phyloP scores from a whole-genome alignment of 2,888 invertebrate genomes.

The Cynaeus angustus region DNA sequence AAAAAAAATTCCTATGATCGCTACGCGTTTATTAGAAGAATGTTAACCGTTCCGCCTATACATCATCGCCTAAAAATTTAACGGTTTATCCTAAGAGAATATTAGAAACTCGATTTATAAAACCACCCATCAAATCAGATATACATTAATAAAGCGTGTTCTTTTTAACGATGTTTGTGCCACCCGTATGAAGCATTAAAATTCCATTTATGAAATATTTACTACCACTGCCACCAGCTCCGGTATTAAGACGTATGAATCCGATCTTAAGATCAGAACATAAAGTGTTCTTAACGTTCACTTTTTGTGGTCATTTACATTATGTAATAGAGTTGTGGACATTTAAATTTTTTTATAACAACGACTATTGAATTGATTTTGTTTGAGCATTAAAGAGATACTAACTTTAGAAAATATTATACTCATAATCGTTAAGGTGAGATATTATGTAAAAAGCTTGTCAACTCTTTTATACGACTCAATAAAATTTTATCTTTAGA shows the following conservation, averaged over 20 bases:
- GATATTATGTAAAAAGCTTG: slow-evolving; percentile 42
- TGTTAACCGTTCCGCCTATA: no score
- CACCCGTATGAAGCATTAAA: slow-evolving; percentile 40
- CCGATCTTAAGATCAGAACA: slow-evolving; percentile 14
- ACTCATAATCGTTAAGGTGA: slow-evolving; percentile 42
- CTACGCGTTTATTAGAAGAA: no score
- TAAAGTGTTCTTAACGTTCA: slow-evolving; percentile 27
- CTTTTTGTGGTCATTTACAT: slow-evolving; percentile 11
- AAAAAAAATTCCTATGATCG: no score
- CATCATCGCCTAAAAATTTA: no score
- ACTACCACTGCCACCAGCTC: slow-evolving; percentile 29
- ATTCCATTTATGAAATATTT: slow-evolving; percentile 48
- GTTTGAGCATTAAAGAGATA: slow-evolving; percentile 29
- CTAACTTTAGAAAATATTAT: slow-evolving; percentile 35
- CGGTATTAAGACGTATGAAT: slow-evolving; percentile 41
- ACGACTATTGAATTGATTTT: slow-evolving; percentile 30
- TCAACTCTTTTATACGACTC: slow-evolving; percentile 37
- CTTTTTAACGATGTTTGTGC: slow-evolving; percentile 12
- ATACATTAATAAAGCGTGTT: no score
- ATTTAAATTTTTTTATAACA: slow-evolving; percentile 10
- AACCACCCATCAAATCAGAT: no score
- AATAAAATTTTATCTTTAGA: slow-evolving; percentile 35
- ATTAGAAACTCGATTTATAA: no score
- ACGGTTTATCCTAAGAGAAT: no score
- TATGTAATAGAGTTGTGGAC: slow-evolving; percentile 8